Evolutionary conservation across 1,140 invertebrate genomes (phyloP).

Genomic region (Eueides isabella): DNA sequence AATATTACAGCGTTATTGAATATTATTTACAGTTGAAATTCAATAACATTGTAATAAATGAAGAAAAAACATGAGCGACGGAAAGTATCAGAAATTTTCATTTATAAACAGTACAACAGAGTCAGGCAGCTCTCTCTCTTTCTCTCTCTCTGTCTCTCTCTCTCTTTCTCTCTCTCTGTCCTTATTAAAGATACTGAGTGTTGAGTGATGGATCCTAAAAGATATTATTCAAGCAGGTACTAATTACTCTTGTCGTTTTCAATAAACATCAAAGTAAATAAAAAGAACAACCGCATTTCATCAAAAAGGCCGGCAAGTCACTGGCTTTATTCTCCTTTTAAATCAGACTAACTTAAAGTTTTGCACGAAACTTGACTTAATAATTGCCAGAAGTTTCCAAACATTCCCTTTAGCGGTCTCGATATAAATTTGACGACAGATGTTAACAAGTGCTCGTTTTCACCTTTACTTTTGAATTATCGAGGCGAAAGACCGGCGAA

Average conservation of each 20-base stretch:
- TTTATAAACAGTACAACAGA: too few relatives aligned
- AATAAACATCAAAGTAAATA: background rate
- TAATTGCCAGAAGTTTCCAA: slow-evolving; percentile 15
- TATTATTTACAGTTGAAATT: too few relatives aligned
- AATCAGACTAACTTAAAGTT: background rate
- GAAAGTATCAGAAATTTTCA: too few relatives aligned
- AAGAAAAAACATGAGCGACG: too few relatives aligned
- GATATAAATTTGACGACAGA: slow-evolving; percentile 16
- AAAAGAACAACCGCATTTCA: background rate
- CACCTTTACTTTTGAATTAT: slow-evolving; percentile 25
- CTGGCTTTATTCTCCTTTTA: background rate
- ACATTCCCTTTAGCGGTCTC: slow-evolving; percentile 20
- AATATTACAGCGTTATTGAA: background rate
- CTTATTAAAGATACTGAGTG: background rate
- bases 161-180: too few relatives aligned
- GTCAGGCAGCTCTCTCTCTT: too few relatives aligned
- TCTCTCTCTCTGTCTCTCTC: too few relatives aligned
- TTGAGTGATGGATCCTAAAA: background rate
- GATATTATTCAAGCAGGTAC: too few relatives aligned
- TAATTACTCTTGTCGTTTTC: background rate
- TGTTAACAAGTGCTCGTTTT: slow-evolving; percentile 26
- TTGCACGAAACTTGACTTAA: slow-evolving; percentile 1
- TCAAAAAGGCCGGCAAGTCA: background rate
- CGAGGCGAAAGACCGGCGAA: slow-evolving; percentile 10
- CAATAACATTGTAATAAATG: too few relatives aligned